A percentile compares a stretch with the other conserved stretches of the same genome.
These are phyloP conservation scores for Ceratosolen fusciceps DNA, from an alignment of 1,140 invertebrate genomes.

Conservation along the genomic window DNA sequence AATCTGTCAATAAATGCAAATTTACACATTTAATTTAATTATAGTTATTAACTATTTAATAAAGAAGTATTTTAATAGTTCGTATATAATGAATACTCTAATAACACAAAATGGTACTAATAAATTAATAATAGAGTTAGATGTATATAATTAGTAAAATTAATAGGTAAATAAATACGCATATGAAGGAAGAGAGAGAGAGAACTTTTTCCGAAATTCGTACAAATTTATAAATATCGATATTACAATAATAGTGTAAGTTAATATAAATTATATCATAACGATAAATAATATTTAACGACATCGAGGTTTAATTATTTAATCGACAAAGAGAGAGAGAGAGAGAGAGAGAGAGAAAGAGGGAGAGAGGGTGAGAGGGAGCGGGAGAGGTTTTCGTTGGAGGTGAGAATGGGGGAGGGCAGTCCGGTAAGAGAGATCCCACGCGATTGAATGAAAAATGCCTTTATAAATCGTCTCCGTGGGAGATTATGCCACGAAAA, in stretches of 20 bases:
- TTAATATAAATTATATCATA: too few relatives aligned
- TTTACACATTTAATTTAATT: too few relatives aligned
- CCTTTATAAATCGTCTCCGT: slow-evolving; percentile 59
- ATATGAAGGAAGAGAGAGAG: too few relatives aligned
- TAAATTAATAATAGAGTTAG: not conserved
- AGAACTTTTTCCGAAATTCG: too few relatives aligned
- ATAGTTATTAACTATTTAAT: not conserved
- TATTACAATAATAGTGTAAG: too few relatives aligned
- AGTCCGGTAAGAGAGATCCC: slow-evolving; percentile 53
- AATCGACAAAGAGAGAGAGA: too few relatives aligned
- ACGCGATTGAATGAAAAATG: slow-evolving; percentile 54
- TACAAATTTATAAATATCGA: too few relatives aligned
- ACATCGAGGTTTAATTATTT: too few relatives aligned
- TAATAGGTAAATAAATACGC: not conserved
- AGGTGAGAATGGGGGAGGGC: slow-evolving; percentile 13
- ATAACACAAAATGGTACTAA: not conserved
- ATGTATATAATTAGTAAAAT: not conserved
- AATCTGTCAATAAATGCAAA: too few relatives aligned
- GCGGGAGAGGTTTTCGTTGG: not conserved
- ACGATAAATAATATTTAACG: too few relatives aligned
- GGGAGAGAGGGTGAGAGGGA: slow-evolving; percentile 20
- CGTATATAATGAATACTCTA: not conserved
- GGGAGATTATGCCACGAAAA: slow-evolving; percentile 42
- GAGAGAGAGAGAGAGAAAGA: slow-evolving; percentile 13
- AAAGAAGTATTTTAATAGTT: not conserved